A percentile compares a stretch with the other conserved stretches of the same genome.
Conservation (phyloP, 1,140 invertebrate species). For the Augochlora pura region DNA sequence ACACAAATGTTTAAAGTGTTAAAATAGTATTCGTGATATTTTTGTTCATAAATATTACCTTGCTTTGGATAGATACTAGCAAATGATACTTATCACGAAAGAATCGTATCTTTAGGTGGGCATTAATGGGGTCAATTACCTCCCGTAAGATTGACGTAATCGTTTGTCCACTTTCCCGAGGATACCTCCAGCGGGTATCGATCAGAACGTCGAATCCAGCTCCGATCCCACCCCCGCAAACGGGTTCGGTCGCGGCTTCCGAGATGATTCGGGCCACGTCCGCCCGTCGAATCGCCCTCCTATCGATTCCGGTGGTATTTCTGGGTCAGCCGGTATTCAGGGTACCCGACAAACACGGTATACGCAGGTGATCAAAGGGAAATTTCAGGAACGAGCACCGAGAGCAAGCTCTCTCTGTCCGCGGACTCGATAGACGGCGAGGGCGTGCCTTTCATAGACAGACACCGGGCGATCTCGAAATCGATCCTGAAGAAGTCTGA, state of each 20-base stretch:
- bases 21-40: too few relatives aligned
- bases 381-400: constrained; percentile 80
- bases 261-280: constrained; percentile 5
- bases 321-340: constrained; percentile 30
- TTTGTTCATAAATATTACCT: too few relatives aligned
- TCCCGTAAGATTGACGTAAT: too few relatives aligned
- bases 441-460: constrained; percentile 83
- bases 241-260: neutral
- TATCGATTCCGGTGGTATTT: constrained; percentile 26
- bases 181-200: neutral
- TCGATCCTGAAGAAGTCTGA: constrained; percentile 91
- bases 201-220: neutral
- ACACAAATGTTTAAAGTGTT: too few relatives aligned
- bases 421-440: constrained; percentile 86
- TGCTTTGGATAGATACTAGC: too few relatives aligned
- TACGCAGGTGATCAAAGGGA: constrained; percentile 28
- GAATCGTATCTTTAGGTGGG: too few relatives aligned
- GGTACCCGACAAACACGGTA: constrained; percentile 14
- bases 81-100: too few relatives aligned
- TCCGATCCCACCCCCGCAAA: neutral
- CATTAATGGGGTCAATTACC: too few relatives aligned
- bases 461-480: constrained; percentile 84
- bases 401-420: constrained; percentile 86
- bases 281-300: neutral
- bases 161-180: too few relatives aligned